A percentile compares a stretch with the other conserved stretches of the same genome.
Conservation (phyloP, 1,140 invertebrate genomes). For the Condylostylus longicornis region DNA sequence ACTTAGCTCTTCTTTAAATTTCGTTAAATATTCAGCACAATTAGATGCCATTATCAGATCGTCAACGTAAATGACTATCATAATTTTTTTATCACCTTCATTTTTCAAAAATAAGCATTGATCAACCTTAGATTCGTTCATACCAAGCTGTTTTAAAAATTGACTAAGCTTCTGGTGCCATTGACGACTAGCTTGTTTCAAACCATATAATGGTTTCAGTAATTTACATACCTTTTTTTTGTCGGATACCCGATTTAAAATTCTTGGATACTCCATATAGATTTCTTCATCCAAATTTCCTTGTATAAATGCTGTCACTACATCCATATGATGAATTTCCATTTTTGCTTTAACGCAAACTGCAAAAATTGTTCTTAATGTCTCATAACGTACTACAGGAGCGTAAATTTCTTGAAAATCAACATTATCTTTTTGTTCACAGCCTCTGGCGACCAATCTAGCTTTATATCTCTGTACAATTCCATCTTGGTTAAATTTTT, state of each 20-base stretch:
- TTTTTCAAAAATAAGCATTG: conserved; percentile 8
- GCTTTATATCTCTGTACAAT: conserved; percentile 8
- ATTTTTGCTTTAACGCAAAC: conserved; percentile 16
- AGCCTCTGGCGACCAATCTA: conserved; percentile 18
- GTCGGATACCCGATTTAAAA: conserved; percentile 5
- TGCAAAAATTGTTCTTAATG: conserved; percentile 14
- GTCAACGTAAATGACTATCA: conserved; percentile 9
- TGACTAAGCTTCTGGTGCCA: conserved; percentile 17
- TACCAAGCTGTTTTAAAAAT: conserved; percentile 8
- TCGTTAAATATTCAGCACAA: conserved; percentile 5
- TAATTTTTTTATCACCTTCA: neutral
- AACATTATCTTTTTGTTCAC: conserved; percentile 11
- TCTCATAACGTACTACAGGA: conserved; percentile 15
- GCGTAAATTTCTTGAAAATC: conserved; percentile 22
- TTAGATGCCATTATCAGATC: conserved; percentile 12
- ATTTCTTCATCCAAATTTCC: conserved; percentile 26
- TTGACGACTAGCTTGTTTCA: conserved; percentile 15
- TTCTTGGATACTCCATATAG: conserved; percentile 30
- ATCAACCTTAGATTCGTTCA: conserved; percentile 11
- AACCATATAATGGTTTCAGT: conserved; percentile 17
- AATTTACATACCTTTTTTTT: conserved; percentile 10
- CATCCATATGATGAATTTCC: conserved; percentile 25
- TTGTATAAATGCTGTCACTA: conserved; percentile 21
- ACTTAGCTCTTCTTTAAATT: conserved; percentile 5
- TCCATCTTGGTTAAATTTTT: conserved; percentile 3